Conservation (phyloP, 2,888 invertebrate species). For the Dastarcus helophoroides region DNA sequence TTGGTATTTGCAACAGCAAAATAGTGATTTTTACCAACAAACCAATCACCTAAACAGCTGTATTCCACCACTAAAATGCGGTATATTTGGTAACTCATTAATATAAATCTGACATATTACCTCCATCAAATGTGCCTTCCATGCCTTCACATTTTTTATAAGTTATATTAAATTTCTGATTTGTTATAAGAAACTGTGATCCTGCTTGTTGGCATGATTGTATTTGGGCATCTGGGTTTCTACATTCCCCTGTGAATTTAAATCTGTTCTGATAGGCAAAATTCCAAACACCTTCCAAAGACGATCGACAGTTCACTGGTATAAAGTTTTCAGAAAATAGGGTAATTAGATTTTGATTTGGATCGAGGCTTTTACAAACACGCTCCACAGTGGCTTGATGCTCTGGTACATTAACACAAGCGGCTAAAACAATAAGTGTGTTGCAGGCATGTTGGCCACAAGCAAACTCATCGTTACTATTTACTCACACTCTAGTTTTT, state of each 20-base stretch:
- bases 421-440: slow-evolving; percentile 36
- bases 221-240: slow-evolving; percentile 78
- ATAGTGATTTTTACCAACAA: slow-evolving; percentile 89
- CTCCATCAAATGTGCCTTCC: slow-evolving; percentile 80
- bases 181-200: slow-evolving; percentile 89
- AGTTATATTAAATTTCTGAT: slow-evolving; percentile 92
- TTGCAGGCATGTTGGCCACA: neutral
- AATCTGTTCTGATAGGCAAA: slow-evolving; percentile 74
- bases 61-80: slow-evolving; percentile 82
- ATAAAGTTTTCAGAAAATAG: slow-evolving; percentile 83
- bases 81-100: too few relatives aligned
- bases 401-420: slow-evolving; percentile 59
- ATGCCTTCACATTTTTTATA: slow-evolving; percentile 84
- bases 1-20: slow-evolving; percentile 97
- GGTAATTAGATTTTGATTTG: slow-evolving; percentile 72
- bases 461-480: neutral
- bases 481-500: slow-evolving; percentile 71
- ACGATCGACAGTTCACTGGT: slow-evolving; percentile 83
- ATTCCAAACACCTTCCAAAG: slow-evolving; percentile 92
- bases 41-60: slow-evolving; percentile 91
- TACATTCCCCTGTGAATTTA: slow-evolving; percentile 85
- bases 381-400: slow-evolving; percentile 61
- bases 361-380: slow-evolving; percentile 63
- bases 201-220: slow-evolving; percentile 93
- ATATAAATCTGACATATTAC: slow-evolving; percentile 30